Conservation (phyloP, 2,888 invertebrate genomes). For the Apamea anceps region DNA sequence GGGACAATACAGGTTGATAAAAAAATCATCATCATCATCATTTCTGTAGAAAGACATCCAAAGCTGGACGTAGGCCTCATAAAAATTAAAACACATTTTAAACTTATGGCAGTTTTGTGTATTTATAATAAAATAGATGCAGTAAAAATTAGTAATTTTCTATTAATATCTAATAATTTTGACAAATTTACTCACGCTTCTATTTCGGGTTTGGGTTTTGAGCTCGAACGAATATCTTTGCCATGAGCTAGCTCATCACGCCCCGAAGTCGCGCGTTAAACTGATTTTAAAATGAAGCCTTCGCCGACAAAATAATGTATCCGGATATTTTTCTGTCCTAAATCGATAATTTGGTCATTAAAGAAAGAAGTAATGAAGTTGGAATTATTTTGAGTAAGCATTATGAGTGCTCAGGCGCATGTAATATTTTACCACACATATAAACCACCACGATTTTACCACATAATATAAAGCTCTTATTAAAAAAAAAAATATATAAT, state of each 20-base stretch:
- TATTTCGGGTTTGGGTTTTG: background rate
- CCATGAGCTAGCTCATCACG: background rate
- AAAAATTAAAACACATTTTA: background rate
- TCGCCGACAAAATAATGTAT: background rate
- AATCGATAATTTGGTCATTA: background rate
- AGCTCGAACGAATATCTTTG: background rate
- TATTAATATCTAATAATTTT: background rate
- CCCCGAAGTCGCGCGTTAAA: background rate
- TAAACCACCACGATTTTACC: background rate
- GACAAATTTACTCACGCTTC: background rate
- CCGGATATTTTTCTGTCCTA: background rate
- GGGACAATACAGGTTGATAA: background rate
- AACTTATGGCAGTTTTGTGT: background rate
- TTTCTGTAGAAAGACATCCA: background rate
- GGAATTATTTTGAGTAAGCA: background rate
- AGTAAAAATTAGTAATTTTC: background rate
- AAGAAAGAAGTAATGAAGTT: too few species aligned
- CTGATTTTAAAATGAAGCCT: conserved; percentile 14
- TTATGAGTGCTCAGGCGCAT: background rate
- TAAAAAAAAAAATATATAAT: too few species aligned
- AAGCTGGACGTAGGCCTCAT: background rate
- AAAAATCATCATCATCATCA: background rate
- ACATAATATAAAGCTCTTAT: background rate
- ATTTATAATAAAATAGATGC: background rate
- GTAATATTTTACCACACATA: too few species aligned